Base-by-base conservation (phyloP, 2,888 invertebrate genomes). In the Hemaris fuciformis region DNA sequence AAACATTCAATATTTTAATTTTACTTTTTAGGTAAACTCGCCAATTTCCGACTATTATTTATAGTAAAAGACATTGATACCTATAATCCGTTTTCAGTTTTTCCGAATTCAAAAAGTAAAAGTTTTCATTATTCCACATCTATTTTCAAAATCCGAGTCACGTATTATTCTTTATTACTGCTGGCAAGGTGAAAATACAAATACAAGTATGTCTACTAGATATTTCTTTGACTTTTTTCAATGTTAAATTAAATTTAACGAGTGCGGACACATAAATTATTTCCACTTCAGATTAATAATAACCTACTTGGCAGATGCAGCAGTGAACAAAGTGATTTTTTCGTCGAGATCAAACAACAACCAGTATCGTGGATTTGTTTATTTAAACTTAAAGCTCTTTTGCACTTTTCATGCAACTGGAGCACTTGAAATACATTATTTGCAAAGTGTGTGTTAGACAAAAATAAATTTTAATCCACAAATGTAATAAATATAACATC, bases 221-320 rank as follows among this genome's bases (percentile, higher is more conserved):
- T 31, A 34, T 56, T 31, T 43, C 57, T 57, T 27, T 45, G 34
- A 45, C 43, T 46, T 60, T 57, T 61, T 61, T 57, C 23, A 57
- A 43, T 46, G 57, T 45, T 61, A 56, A 18, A 53, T 62, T 15
- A 62, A 68, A 71, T 75, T 74, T 71, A 75, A 67, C 62, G 67
- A 64, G 61, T 65, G 68, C 64, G 69, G 69, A 79, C 68, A 34
- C 74, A 78, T 80, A 77, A 76, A 80, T 80, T 74, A 75, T 72
- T 74, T 75, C 66, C 66, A 68, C 68, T 73, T 72, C 72, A 70
- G 65, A 72, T 77, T 79, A 80, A 76, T 81, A 78, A 80, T 83
- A 83, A 84, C 83, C 81, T 73, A 84, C 69, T 84, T 82, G 84
- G 82, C 84, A 75, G 67, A 65, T 68, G 74, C 70, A 73, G 57